Percentiles rank a stretch among this genome's conserved stretches.
phyloP scores from a whole-genome alignment of 1,140 invertebrate species.

The Wasmannia auropunctata region DNA sequence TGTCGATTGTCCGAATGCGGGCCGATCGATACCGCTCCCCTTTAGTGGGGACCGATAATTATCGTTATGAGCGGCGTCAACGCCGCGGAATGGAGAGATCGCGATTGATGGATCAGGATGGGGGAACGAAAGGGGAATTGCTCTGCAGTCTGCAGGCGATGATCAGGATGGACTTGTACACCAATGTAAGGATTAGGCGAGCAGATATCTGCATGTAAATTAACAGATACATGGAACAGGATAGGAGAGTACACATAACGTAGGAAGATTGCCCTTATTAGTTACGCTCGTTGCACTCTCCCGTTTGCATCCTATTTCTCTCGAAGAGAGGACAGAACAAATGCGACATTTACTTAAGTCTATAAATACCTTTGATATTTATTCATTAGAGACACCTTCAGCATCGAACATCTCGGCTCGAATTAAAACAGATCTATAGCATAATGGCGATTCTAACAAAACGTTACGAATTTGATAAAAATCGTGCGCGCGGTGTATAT shows the following conservation, averaged over 20 bases:
- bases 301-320: background rate
- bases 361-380: background rate
- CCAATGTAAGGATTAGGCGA: background rate
- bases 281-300: background rate
- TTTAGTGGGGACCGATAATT: constrained; percentile 78
- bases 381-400: background rate
- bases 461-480: background rate
- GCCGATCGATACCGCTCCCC: constrained; percentile 62
- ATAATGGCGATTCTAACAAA: background rate
- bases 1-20: constrained; percentile 22
- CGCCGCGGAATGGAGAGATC: constrained; percentile 69
- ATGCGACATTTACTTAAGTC: background rate
- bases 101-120: constrained; percentile 56
- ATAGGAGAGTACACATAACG: background rate
- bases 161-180: background rate
- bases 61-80: constrained; percentile 81
- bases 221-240: background rate
- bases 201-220: background rate
- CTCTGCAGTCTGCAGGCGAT: constrained; percentile 23
- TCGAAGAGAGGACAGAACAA: background rate
- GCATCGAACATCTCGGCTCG: too few relatives aligned
- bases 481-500: background rate
- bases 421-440: background rate
- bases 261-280: background rate
- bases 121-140: constrained; percentile 48